These are phyloP conservation scores for Ondatra zibethicus DNA, from an alignment of 2,113 vertebrate genomes.

Conservation along the genomic window DNA sequence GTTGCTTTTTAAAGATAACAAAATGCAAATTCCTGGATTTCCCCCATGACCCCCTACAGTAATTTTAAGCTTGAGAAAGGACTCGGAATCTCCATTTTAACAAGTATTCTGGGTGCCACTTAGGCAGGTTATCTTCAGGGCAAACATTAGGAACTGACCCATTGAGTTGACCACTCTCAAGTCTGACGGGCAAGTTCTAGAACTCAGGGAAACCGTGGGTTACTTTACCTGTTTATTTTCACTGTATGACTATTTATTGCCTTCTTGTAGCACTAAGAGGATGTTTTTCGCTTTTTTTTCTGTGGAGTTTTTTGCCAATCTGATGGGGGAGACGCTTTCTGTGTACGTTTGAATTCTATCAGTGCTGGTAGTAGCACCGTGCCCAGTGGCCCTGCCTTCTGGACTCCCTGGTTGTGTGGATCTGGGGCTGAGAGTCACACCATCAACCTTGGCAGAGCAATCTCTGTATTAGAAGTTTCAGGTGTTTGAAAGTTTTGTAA, in stretches of 20 bases:
- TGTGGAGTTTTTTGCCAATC: background rate
- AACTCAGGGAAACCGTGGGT: background rate
- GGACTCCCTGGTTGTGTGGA: background rate
- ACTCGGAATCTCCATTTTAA: background rate
- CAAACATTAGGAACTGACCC: background rate
- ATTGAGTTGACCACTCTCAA: background rate
- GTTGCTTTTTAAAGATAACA: background rate
- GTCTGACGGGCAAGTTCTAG: background rate
- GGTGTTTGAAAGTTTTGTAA: background rate
- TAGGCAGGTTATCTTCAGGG: background rate
- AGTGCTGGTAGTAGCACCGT: no score
- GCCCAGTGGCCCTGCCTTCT: background rate
- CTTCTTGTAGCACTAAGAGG: background rate
- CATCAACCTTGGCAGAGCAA: background rate
- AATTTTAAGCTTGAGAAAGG: background rate
- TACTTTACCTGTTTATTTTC: background rate
- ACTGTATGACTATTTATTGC: background rate
- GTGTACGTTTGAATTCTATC: background rate
- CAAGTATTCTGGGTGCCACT: background rate
- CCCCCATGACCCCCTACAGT: background rate
- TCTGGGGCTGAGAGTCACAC: background rate
- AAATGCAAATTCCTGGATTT: background rate
- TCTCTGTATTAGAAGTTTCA: background rate
- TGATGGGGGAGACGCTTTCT: background rate
- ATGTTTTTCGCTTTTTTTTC: background rate